Conservation (phyloP, 1,140 invertebrate genomes). For the Macrotrachela quadricornifera region DNA sequence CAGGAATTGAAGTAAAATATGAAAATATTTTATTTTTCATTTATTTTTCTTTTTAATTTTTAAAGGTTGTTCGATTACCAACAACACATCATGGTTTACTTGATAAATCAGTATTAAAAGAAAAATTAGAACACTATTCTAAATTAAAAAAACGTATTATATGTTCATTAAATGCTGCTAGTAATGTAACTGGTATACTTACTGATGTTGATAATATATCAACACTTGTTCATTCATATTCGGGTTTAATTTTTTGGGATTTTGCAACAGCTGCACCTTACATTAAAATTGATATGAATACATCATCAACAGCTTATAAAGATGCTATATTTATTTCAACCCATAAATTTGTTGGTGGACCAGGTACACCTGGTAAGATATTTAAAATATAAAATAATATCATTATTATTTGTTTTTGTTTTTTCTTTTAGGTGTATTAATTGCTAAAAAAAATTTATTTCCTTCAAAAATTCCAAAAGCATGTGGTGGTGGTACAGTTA, state of each 20-base stretch:
- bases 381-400: too few species aligned
- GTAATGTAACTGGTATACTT: constrained; percentile 66
- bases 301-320: constrained; percentile 42
- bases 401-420: too few species aligned
- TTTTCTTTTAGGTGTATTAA: constrained; percentile 12
- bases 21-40: neutral
- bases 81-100: constrained; percentile 55
- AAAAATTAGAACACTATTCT: neutral
- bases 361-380: constrained; percentile 54
- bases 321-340: constrained; percentile 73
- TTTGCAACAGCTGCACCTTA: constrained; percentile 65
- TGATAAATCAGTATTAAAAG: constrained; percentile 28
- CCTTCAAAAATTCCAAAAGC: constrained; percentile 13
- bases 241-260: constrained; percentile 62
- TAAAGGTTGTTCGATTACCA: constrained; percentile 45
- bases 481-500: constrained; percentile 16
- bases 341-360: constrained; percentile 71
- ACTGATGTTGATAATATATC: constrained; percentile 61
- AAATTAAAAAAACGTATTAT: constrained; percentile 33
- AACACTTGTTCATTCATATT: constrained; percentile 54
- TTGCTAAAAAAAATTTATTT: constrained; percentile 16
- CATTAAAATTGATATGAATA: constrained; percentile 63
- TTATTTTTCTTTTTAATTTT: neutral
- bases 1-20: constrained; percentile 44
- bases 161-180: constrained; percentile 64